Base-by-base conservation (phyloP, 53 echinoderm and acorn worm genomes). In the Echinometra lucunter region DNA sequence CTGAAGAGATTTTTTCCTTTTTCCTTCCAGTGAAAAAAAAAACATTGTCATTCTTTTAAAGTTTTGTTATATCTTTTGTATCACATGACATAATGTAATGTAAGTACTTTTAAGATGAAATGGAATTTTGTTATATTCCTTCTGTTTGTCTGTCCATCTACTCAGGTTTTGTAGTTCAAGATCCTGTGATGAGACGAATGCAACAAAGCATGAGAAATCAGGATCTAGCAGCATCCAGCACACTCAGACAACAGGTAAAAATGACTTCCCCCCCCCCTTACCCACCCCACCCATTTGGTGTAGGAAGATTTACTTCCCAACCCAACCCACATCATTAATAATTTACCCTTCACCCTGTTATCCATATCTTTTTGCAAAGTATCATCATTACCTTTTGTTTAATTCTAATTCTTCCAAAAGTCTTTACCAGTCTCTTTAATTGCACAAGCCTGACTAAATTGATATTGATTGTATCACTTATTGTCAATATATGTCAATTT, bases 121-220 rank as follows among this genome's bases (percentile, higher is more conserved):
- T 34, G 32, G 32, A 42, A 38, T 38, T 6, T 38, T 78, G 6
- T 38, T 18, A 38, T 19, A 21, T 21, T 21, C 78, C 1, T 42
- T 3, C n/a, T 12, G 17, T 21, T 47, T 12, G 17, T 21, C 49
- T 47, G 8, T 28, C 7, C n/a, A n/a, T 49, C 47, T 28, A 25
- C 58, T 8, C 91, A 98, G 98, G 98, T 66, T 97, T 98, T 66
- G 90, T 91, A 37, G 97, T 97, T 40, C 98, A 98, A 69, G 98
- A 98, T 78, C 98, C 98, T 60, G 98, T 97, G 95, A 97, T 97
- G 96, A 96, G 98, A 11, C 95, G 97, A 55, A 95, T 97, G 66
- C 96, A 97, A 53, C 98, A 98, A 95, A 98, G 98, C 69, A 98
- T 95, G 95, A 93, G 98, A 23, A 98, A 98, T 90, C 98, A 98